Evolutionary conservation across 2,113 vertebrate species (phyloP).

Genomic region (Fregetta grallaria): DNA sequence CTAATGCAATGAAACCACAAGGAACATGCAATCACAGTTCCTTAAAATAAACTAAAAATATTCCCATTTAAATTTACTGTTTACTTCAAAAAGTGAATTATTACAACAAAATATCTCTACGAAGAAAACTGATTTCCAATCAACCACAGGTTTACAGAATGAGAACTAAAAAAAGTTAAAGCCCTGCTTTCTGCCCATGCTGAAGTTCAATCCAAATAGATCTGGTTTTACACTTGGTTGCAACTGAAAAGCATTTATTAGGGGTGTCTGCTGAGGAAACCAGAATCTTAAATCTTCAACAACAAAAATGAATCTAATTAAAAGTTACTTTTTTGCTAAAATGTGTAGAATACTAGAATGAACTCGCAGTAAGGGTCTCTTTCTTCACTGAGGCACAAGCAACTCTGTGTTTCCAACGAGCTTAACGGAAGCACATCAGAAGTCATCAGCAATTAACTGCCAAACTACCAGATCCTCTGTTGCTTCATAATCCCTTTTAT

Average conservation of each 20-base stretch:
- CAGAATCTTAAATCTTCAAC: not conserved
- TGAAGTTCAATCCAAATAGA: not conserved
- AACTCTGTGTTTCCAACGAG: not conserved
- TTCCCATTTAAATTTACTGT: not conserved
- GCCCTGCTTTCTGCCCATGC: not conserved
- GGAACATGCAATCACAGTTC: not conserved
- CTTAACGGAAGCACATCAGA: not conserved
- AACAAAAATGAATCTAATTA: not conserved
- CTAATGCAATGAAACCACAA: not conserved
- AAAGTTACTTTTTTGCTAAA: not conserved
- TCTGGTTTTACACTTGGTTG: not conserved
- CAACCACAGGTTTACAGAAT: not conserved
- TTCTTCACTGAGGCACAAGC: not conserved
- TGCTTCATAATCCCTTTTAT: not conserved
- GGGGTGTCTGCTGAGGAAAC: not conserved
- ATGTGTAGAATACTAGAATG: not conserved
- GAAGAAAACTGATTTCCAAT: not conserved
- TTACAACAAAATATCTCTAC: not conserved
- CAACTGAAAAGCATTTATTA: not conserved
- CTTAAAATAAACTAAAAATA: not conserved
- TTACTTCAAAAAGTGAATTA: not conserved
- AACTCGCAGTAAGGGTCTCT: not conserved
- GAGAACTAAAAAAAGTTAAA: not conserved
- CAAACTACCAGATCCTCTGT: not conserved
- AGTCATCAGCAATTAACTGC: not conserved